phyloP scores from a whole-genome alignment of 2,113 vertebrate genomes.

The Acanthochromis polyacanthus region DNA sequence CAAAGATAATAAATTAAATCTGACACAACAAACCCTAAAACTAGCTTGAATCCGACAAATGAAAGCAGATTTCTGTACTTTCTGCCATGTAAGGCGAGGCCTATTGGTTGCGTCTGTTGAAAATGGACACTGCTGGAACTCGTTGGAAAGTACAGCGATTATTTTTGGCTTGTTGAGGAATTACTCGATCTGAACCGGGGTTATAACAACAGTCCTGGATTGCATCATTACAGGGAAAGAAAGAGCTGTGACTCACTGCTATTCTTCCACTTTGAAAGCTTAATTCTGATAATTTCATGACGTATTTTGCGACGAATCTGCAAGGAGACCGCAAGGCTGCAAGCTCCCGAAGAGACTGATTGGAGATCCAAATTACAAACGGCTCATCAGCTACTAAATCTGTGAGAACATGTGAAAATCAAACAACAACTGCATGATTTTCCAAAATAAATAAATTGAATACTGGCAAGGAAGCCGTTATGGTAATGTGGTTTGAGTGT shows the following conservation, averaged over 20 bases:
- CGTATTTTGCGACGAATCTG: background rate
- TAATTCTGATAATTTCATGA: background rate
- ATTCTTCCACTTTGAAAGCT: background rate
- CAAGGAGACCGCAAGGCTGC: background rate
- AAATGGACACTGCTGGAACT: rapidly evolving
- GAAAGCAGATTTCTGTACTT: background rate
- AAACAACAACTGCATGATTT: too few species aligned
- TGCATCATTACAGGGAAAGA: background rate
- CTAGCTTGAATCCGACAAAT: background rate
- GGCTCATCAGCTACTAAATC: background rate
- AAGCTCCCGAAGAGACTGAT: background rate
- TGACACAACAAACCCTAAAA: background rate
- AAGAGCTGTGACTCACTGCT: background rate
- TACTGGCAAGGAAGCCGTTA: too few species aligned
- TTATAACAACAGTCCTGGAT: background rate
- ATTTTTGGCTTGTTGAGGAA: background rate
- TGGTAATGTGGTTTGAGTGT: too few species aligned
- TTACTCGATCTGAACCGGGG: background rate
- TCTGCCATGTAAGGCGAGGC: conserved; percentile 11
- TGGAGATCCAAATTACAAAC: background rate
- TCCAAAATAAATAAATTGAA: too few species aligned
- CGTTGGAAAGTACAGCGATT: background rate
- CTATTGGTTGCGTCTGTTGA: background rate
- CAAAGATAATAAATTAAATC: background rate
- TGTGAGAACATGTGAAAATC: too few species aligned